Conservation (phyloP, 64 coral and sea anemone genomes). For the Stichodactyla helianthus region DNA sequence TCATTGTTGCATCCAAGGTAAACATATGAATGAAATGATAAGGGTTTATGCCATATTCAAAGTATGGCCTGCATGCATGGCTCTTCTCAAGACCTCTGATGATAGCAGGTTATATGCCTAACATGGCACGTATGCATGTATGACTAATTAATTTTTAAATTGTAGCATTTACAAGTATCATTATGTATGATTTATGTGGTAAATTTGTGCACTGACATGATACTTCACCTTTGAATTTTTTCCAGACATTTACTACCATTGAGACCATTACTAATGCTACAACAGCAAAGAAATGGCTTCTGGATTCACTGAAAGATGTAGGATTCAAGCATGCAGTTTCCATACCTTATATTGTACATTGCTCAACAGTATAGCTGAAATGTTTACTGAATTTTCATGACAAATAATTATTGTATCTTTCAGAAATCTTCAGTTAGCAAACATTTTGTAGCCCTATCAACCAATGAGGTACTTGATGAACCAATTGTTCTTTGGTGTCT, state of each 20-base stretch:
- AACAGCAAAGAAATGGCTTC: slow-evolving; percentile 82
- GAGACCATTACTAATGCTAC: slow-evolving; percentile 98
- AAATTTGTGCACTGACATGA: not conserved
- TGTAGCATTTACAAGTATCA: too few species aligned
- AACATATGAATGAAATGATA: not conserved
- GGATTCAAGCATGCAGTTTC: not conserved
- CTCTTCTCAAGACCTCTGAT: too few species aligned
- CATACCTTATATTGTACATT: too few species aligned
- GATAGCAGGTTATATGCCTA: too few species aligned
- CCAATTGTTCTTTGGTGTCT: too few species aligned
- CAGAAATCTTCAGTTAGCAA: slow-evolving; percentile 89
- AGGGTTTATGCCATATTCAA: not conserved
- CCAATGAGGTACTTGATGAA: slow-evolving; percentile 96
- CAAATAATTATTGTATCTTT: not conserved
- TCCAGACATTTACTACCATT: slow-evolving; percentile 97
- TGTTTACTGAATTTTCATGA: too few species aligned
- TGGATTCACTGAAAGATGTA: slow-evolving; percentile 80
- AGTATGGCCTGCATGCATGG: not conserved
- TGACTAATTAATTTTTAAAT: too few species aligned
- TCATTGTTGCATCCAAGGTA: slow-evolving; percentile 98
- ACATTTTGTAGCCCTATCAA: slow-evolving; percentile 97
- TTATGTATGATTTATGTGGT: too few species aligned
- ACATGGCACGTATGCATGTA: too few species aligned
- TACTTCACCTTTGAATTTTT: not conserved
- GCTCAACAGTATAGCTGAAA: too few species aligned